These are phyloP conservation scores for Apamea anceps DNA, from an alignment of 2,888 invertebrate genomes.

Conservation along the genomic window DNA sequence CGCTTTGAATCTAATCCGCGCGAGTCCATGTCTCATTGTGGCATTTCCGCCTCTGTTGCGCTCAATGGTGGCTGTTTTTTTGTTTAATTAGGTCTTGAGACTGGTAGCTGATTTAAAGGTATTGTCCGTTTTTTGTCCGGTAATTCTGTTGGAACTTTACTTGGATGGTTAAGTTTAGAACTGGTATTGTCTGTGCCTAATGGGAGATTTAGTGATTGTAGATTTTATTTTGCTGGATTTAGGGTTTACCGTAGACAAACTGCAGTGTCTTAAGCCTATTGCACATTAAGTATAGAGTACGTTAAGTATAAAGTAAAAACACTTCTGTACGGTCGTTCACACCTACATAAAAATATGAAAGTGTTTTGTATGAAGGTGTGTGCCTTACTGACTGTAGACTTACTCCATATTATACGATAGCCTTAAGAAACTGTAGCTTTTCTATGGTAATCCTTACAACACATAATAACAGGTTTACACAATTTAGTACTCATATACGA, in stretches of 20 bases:
- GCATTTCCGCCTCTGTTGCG: slow-evolving; percentile 73
- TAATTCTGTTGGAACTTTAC: slow-evolving; percentile 27
- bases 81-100: slow-evolving; percentile 64
- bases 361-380: neutral
- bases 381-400: neutral
- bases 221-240: neutral
- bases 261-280: neutral
- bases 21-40: slow-evolving; percentile 71
- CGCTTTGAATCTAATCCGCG: slow-evolving; percentile 74
- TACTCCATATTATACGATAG: neutral
- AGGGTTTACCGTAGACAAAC: neutral
- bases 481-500: slow-evolving; percentile 30
- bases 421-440: neutral
- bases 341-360: neutral
- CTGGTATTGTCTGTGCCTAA: neutral
- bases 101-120: slow-evolving; percentile 52
- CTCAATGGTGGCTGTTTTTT: slow-evolving; percentile 66
- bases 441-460: slow-evolving; percentile 16
- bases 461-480: slow-evolving; percentile 37
- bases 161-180: neutral
- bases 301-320: neutral
- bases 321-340: neutral
- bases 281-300: neutral
- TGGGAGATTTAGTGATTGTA: neutral
- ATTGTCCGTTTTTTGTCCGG: slow-evolving; percentile 55